phyloP scores from a whole-genome alignment of 2,888 invertebrate species.

The Yponomeuta cagnagella region DNA sequence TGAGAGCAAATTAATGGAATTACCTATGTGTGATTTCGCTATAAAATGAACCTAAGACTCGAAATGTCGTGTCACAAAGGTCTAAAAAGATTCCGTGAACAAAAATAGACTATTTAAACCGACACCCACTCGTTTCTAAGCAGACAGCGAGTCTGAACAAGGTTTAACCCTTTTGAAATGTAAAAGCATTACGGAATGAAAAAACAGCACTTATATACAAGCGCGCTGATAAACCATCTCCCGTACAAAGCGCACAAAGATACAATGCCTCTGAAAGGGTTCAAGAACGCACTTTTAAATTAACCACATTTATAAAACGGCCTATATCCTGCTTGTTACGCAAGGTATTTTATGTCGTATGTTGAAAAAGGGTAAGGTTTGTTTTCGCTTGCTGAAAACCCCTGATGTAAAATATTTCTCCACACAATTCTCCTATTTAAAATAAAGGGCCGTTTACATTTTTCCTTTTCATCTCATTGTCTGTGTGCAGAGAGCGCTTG shows the following conservation, averaged over 20 bases:
- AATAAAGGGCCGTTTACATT: slow-evolving; percentile 72
- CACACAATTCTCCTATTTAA: slow-evolving; percentile 61
- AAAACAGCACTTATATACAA: slow-evolving; percentile 76
- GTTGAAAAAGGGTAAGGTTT: slow-evolving; percentile 18
- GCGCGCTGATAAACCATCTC: slow-evolving; percentile 75
- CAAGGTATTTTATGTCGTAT: slow-evolving; percentile 44
- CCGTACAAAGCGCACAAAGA: slow-evolving; percentile 74
- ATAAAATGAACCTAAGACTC: not conserved
- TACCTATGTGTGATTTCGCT: no score
- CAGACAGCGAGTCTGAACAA: slow-evolving; percentile 65
- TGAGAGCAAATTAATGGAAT: no score
- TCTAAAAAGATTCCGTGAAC: not conserved
- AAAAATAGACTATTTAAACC: slow-evolving; percentile 16
- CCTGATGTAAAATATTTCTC: slow-evolving; percentile 56
- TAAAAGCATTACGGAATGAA: slow-evolving; percentile 76
- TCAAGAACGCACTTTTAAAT: slow-evolving; percentile 77
- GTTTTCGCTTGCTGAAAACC: slow-evolving; percentile 34
- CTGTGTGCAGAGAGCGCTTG: slow-evolving; percentile 70
- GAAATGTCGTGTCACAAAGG: not conserved
- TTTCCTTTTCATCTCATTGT: slow-evolving; percentile 76
- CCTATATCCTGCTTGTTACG: slow-evolving; percentile 31
- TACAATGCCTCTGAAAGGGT: slow-evolving; percentile 77
- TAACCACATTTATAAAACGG: slow-evolving; percentile 55
- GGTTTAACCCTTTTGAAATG: slow-evolving; percentile 76
- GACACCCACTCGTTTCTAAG: slow-evolving; percentile 70